These are phyloP conservation scores for Fregetta grallaria DNA, from an alignment of 2,113 vertebrate genomes.

Conservation along the genomic window DNA sequence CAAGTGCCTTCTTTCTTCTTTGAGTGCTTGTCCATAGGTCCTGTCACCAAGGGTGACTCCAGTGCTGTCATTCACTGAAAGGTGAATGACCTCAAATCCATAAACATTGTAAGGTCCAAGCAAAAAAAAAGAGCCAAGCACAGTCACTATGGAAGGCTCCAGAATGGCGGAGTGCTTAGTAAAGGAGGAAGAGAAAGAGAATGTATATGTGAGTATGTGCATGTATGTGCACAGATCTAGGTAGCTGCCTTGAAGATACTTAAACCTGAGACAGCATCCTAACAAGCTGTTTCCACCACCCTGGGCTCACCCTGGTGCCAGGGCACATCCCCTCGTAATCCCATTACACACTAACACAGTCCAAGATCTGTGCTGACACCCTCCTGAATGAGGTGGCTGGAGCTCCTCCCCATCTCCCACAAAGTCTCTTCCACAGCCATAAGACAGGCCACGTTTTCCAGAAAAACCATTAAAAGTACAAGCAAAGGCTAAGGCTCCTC, in stretches of 20 bases:
- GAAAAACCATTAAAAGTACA: not conserved
- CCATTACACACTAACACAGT: not conserved
- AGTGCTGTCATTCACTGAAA: not conserved
- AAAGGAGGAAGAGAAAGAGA: not conserved
- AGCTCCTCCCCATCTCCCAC: not conserved
- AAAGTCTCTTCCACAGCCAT: not conserved
- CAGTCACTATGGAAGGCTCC: not conserved
- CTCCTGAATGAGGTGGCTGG: not conserved
- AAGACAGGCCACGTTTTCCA: not conserved
- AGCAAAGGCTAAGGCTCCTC: not conserved
- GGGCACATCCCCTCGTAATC: not conserved
- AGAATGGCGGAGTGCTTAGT: not conserved
- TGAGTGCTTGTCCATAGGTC: not conserved
- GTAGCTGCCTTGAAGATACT: not conserved
- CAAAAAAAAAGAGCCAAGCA: not conserved
- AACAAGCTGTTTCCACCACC: not conserved
- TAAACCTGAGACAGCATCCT: not conserved
- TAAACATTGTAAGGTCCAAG: not conserved
- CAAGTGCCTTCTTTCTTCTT: not conserved
- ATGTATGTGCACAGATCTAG: not conserved
- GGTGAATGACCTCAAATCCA: not conserved
- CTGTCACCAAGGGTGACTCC: not conserved
- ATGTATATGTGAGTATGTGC: no score
- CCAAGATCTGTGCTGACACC: not conserved
- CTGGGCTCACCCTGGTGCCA: not conserved